phyloP scores from a whole-genome alignment of 2,113 vertebrate species.

The Istiophorus platypterus region DNA sequence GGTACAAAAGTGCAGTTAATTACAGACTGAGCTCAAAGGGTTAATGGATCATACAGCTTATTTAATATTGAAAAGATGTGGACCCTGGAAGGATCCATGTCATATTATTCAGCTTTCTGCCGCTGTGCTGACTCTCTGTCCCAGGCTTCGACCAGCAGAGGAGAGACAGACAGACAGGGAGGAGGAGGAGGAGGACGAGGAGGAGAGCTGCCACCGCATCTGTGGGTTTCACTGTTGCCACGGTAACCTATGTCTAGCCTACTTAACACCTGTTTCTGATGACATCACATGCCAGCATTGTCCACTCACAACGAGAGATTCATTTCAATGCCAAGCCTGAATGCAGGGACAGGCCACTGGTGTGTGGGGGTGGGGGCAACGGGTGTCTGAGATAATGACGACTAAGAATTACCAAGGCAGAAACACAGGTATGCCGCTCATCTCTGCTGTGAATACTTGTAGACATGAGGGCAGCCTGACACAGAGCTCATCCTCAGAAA shows the following conservation, averaged over 20 bases:
- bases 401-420: constrained; percentile 45
- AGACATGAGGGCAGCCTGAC: constrained; percentile 3
- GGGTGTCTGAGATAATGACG: constrained; percentile 20
- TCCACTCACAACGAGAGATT: constrained; percentile 63
- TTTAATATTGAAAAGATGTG: constrained; percentile 81
- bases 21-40: constrained; percentile 83
- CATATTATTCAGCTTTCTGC: constrained; percentile 77
- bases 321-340: constrained; percentile 25
- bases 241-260: constrained; percentile 71
- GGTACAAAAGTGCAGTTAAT: constrained; percentile 68
- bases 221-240: constrained; percentile 76
- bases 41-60: constrained; percentile 85
- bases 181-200: constrained; percentile 49
- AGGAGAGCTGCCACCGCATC: constrained; percentile 50
- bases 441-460: constrained; percentile 9
- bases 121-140: constrained; percentile 57
- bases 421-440: constrained; percentile 42
- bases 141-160: constrained; percentile 58
- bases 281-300: constrained; percentile 63
- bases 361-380: background rate
- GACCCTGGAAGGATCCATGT: constrained; percentile 80
- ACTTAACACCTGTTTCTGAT: constrained; percentile 74
- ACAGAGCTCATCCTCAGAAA: constrained; percentile 5
- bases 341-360: constrained; percentile 8
- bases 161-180: constrained; percentile 49